phyloP scores from a whole-genome alignment of 2,113 vertebrate genomes.

The Psittacus erithacus region DNA sequence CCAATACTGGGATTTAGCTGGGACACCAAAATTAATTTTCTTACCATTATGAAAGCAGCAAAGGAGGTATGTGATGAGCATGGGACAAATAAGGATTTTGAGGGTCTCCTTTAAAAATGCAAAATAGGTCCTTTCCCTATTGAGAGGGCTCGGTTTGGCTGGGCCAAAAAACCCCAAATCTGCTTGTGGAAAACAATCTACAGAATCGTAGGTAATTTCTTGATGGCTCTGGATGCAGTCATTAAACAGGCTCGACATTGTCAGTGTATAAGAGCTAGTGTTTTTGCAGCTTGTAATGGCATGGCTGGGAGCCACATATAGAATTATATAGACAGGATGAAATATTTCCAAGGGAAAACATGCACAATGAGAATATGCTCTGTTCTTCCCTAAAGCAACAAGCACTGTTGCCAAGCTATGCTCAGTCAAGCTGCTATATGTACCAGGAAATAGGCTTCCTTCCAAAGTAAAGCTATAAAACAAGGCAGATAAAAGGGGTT shows the following conservation, averaged over 20 bases:
- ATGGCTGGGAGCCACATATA: slow-evolving; percentile 57
- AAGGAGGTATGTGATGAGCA: not conserved
- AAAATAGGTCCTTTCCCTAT: not conserved
- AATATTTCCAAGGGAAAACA: slow-evolving; percentile 67
- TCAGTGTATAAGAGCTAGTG: slow-evolving; percentile 15
- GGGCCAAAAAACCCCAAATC: not conserved
- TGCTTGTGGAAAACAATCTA: not conserved
- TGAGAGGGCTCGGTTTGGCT: not conserved
- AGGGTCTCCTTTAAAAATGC: not conserved
- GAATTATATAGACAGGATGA: slow-evolving; percentile 64
- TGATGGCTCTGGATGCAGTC: not conserved
- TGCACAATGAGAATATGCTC: slow-evolving; percentile 62
- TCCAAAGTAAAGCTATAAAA: slow-evolving; percentile 68
- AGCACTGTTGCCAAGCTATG: slow-evolving; percentile 58
- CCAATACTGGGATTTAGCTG: not conserved
- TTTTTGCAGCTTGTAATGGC: slow-evolving; percentile 64
- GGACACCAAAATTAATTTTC: not conserved
- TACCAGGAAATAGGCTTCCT: slow-evolving; percentile 60
- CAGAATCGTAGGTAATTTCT: not conserved
- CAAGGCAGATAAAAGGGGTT: slow-evolving; percentile 53
- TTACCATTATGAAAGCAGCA: not conserved
- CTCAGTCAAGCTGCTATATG: slow-evolving; percentile 56
- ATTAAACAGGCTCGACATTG: not conserved
- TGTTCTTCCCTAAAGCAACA: slow-evolving; percentile 67
- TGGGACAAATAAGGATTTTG: not conserved